Conservation (phyloP, 2,888 invertebrate genomes). For the Eupithecia insigniata region DNA sequence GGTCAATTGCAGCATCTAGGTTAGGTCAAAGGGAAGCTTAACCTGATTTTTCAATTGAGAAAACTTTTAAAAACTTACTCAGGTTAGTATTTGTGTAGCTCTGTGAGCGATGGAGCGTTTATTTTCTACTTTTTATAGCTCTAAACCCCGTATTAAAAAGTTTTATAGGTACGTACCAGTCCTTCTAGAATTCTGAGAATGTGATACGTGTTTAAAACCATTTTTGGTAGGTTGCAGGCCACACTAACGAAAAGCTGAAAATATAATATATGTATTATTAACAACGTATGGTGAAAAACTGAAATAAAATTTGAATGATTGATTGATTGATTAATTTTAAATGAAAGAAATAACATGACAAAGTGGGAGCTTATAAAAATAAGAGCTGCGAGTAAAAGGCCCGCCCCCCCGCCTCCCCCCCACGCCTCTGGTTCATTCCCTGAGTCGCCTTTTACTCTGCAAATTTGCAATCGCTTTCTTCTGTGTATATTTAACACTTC, state of each 20-base stretch:
- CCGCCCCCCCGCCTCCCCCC: no score
- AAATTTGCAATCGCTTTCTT: no score
- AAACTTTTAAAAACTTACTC: background rate
- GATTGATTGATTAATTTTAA: background rate
- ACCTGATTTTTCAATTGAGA: slow-evolving; percentile 8
- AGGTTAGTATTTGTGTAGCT: background rate
- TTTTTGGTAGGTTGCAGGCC: slow-evolving; percentile 68
- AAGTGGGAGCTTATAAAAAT: background rate
- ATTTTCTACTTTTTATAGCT: no score
- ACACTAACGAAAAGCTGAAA: slow-evolving; percentile 73
- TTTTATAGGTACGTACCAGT: slow-evolving; percentile 56
- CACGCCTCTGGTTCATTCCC: no score
- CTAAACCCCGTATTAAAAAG: background rate
- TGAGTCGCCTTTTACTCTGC: no score
- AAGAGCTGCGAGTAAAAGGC: no score
- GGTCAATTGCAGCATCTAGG: slow-evolving; percentile 22
- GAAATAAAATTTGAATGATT: no score
- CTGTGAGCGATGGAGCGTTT: no score
- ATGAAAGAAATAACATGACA: background rate
- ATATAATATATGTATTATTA: no score
- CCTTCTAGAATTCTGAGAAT: slow-evolving; percentile 66
- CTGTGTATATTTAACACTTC: no score
- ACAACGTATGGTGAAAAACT: no score
- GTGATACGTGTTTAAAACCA: slow-evolving; percentile 67
- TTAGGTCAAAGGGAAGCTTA: slow-evolving; percentile 19